These are phyloP conservation scores for Drosophila helvetica DNA, from an alignment of 2,888 invertebrate genomes.

Conservation along the genomic window DNA sequence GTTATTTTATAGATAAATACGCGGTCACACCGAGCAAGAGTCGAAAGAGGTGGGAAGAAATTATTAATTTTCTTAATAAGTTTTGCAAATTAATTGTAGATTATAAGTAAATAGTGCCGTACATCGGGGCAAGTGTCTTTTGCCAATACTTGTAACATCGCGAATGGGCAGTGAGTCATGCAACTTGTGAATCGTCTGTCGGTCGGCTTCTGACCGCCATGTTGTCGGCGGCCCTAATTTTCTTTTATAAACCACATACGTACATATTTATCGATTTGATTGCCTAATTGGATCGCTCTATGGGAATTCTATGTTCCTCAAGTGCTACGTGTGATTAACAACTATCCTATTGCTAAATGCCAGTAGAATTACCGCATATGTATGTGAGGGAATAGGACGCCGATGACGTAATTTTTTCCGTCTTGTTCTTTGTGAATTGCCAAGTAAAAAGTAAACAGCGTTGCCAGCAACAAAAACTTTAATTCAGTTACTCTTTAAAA, in stretches of 20 bases:
- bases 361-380: slow-evolving; percentile 34
- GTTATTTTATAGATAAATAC: too few relatives aligned
- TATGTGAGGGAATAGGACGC: slow-evolving; percentile 66
- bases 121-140: background rate
- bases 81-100: background rate
- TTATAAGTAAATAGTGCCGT: background rate
- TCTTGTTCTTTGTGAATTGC: slow-evolving; percentile 37
- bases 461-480: slow-evolving; percentile 55
- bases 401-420: slow-evolving; percentile 72
- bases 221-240: slow-evolving; percentile 35
- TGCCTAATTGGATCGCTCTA: slow-evolving; percentile 26
- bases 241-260: slow-evolving; percentile 23
- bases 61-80: background rate
- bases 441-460: slow-evolving; percentile 51
- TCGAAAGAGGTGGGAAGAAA: background rate
- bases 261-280: slow-evolving; percentile 38
- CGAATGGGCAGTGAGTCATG: slow-evolving; percentile 65
- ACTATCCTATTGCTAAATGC: slow-evolving; percentile 32
- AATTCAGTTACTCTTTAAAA: slow-evolving; percentile 55
- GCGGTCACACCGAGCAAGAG: too few relatives aligned
- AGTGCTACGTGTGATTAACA: slow-evolving; percentile 12
- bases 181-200: slow-evolving; percentile 28
- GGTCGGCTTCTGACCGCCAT: slow-evolving; percentile 38
- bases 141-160: background rate
- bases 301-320: background rate